Evolutionary conservation across 2,797 vertebrate species (phyloP), one percentile per base, ranked within the genome.

Genomic region (Myiotriccus ornatus): DNA sequence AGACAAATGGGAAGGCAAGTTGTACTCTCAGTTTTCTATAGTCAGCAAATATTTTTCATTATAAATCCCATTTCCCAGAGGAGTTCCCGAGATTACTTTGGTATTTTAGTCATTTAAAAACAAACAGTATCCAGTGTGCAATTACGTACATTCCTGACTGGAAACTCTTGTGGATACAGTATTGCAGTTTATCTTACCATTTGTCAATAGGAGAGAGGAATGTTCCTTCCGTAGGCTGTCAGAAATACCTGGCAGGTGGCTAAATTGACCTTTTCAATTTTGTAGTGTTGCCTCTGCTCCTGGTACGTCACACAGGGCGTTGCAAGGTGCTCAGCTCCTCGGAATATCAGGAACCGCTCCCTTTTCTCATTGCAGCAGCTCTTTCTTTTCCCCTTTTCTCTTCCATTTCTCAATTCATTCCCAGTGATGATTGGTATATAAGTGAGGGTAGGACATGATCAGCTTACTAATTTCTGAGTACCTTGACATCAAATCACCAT

Each of bases 11-110:
- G 85, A 94, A 59, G 8, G 18, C 91, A 94, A 93, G 94, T 67
- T 44, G 30, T 34, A 80, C 12, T 50, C 35, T 68, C 49, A 64
- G 74, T 96, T 95, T 89, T 76, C 49, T 84, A 16, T 75, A 67
- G 93, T 94, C 95, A 96, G 95, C 83, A 95, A 88, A 74, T 93
- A 86, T 94, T 96, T 96, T 94, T 91, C 85, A 91, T 94, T 94
- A 91, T 56, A 88, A 94, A 91, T 78, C 82, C 76, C n/a, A 78
- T 89, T 95, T 97, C 87, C 89, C 78, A 56, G 62, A 67, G 83
- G 47, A 65, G 50, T 93, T 90, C 65, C 76, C 88, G 79, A 85
- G 80, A 94, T 96, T 94, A 91, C 83, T 88, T 88, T 82, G 73
- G 67, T 91, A 69, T 84, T 92, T 94, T 39, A 88, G 79, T 85